These are phyloP conservation scores for Anarhynchus alexandrinus DNA, from an alignment of 2,113 vertebrate species.

Conservation along the genomic window DNA sequence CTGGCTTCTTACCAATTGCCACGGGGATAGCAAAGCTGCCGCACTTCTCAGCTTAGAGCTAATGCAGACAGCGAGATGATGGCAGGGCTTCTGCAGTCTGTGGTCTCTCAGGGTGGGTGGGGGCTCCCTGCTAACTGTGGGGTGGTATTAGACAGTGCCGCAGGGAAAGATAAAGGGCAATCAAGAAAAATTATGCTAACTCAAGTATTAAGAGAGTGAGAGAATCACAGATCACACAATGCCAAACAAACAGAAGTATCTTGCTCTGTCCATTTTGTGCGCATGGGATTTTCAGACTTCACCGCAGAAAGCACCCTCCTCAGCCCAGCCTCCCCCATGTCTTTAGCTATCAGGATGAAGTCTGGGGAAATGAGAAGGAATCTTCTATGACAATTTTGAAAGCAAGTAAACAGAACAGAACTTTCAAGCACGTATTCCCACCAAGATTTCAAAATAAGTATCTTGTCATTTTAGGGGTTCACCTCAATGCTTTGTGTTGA, in stretches of 20 bases:
- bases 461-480: background rate
- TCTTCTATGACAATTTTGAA: background rate
- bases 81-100: background rate
- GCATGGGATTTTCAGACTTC: background rate
- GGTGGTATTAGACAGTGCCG: background rate
- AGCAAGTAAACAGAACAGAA: background rate
- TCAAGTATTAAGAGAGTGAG: background rate
- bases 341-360: background rate
- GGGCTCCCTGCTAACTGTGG: background rate
- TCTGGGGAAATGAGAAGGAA: background rate
- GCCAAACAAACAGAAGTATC: background rate
- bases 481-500: background rate
- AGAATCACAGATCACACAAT: background rate
- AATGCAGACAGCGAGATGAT: background rate
- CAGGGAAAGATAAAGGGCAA: background rate
- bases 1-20: background rate
- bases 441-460: background rate
- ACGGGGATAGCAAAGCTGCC: background rate
- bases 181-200: background rate
- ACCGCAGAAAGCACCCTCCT: background rate
- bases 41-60: background rate
- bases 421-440: background rate
- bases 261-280: background rate
- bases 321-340: background rate
- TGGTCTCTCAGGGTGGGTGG: background rate